Percentiles rank a stretch among this genome's conserved stretches.
These are phyloP conservation scores for Stictocephala bisonia DNA, from an alignment of 2,888 invertebrate species.

Conservation along the genomic window DNA sequence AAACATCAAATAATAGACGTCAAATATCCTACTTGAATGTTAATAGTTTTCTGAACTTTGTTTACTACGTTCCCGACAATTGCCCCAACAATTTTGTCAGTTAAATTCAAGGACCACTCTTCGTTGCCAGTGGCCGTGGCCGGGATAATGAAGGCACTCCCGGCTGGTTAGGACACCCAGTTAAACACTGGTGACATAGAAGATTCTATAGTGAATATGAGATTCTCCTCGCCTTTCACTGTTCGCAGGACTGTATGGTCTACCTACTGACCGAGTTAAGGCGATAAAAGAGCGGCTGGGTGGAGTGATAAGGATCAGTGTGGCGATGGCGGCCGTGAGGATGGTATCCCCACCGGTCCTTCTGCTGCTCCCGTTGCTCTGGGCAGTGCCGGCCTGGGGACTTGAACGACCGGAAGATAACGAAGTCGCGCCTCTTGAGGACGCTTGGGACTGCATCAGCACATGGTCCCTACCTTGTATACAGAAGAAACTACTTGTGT, in stretches of 20 bases:
- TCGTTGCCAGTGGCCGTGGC: too few species aligned
- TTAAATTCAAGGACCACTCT: too few species aligned
- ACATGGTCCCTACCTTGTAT: conserved; percentile 70
- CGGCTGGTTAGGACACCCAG: too few species aligned
- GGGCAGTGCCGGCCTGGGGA: background rate
- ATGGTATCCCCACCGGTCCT: background rate
- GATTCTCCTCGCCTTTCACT: conserved; percentile 41
- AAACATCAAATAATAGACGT: too few species aligned
- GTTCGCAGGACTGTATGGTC: conserved; percentile 6
- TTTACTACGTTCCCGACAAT: too few species aligned
- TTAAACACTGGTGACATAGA: background rate
- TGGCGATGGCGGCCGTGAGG: background rate
- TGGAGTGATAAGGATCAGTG: background rate
- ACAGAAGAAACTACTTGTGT: conserved; percentile 70
- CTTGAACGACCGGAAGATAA: background rate
- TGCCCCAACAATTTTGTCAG: too few species aligned
- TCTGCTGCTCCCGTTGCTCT: background rate
- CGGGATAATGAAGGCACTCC: too few species aligned
- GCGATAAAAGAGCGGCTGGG: conserved; percentile 28
- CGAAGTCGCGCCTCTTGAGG: background rate
- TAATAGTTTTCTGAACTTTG: too few species aligned
- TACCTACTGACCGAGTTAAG: conserved; percentile 41
- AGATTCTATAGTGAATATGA: conserved; percentile 9
- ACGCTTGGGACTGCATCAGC: conserved; percentile 65
- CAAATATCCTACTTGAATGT: too few species aligned